A percentile compares a stretch with the other conserved stretches of the same genome.
phyloP scores from a whole-genome alignment of 2,888 invertebrate species.

The Nephrotoma guestfalica region DNA sequence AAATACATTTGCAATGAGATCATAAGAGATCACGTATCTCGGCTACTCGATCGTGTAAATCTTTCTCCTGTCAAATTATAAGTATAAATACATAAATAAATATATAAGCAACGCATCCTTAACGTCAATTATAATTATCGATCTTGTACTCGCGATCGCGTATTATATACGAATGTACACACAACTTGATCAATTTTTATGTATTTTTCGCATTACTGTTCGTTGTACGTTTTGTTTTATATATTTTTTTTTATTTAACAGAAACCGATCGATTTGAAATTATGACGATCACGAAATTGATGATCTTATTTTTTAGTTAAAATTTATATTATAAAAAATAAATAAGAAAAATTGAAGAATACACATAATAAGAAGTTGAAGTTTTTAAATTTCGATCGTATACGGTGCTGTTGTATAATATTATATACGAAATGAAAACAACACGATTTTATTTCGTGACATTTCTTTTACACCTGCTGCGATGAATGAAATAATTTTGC shows the following conservation, averaged over 20 bases:
- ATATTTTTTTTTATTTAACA: not conserved
- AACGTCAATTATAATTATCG: not conserved
- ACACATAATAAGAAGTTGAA: not conserved
- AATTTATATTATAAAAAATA: not conserved
- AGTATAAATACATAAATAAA: not conserved
- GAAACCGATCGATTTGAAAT: not conserved
- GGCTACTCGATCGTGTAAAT: not conserved
- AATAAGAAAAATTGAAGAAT: not conserved
- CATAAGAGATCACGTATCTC: not conserved
- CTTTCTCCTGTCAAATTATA: not conserved
- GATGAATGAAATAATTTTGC: conserved; percentile 10
- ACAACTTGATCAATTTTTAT: not conserved
- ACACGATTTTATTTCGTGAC: conserved; percentile 9
- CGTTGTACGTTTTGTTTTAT: not conserved
- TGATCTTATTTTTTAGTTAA: not conserved
- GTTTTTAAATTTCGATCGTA: not conserved
- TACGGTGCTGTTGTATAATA: not conserved
- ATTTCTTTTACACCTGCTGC: conserved; percentile 11
- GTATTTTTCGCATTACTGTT: not conserved
- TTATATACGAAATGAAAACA: not conserved
- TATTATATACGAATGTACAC: not conserved
- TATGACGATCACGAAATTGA: not conserved
- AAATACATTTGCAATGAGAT: not conserved
- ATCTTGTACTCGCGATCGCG: not conserved
- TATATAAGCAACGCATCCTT: not conserved